phyloP scores from a whole-genome alignment of 2,888 invertebrate species.

The Acanthopleura granulata region DNA sequence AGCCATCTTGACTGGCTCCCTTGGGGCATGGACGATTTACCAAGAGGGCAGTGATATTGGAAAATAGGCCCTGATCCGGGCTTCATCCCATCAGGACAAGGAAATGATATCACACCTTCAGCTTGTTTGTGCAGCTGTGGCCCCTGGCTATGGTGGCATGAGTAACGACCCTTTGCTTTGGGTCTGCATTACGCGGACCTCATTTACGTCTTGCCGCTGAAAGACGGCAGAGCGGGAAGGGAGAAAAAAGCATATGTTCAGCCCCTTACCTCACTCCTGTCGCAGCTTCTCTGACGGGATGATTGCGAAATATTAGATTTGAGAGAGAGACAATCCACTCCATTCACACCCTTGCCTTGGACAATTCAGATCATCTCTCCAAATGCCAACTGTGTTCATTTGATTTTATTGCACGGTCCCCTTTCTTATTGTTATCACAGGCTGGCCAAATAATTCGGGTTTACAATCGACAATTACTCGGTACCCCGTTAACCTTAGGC shows the following conservation, averaged over 20 bases:
- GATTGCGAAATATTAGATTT: conserved; percentile 19
- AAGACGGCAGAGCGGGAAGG: conserved; percentile 1
- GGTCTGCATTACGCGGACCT: background rate
- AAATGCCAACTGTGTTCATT: background rate
- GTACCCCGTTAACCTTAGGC: background rate
- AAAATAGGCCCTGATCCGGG: conserved; percentile 23
- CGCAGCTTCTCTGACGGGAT: background rate
- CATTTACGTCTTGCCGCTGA: conserved; percentile 12
- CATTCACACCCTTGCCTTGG: conserved; percentile 1
- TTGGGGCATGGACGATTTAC: background rate
- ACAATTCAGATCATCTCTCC: background rate
- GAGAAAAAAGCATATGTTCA: conserved; percentile 15
- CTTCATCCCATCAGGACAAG: conserved; percentile 27
- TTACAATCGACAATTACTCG: conserved; percentile 11
- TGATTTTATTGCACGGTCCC: conserved; percentile 11
- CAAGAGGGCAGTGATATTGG: conserved; percentile 19
- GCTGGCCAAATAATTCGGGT: background rate
- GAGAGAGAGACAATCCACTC: background rate
- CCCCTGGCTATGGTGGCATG: conserved; percentile 22
- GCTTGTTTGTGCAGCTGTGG: conserved; percentile 40
- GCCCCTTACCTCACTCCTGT: background rate
- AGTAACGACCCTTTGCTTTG: conserved; percentile 9
- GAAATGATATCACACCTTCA: conserved; percentile 50
- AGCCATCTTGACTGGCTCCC: background rate
- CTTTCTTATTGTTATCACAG: background rate